Evolutionary conservation across 2,888 invertebrate species (phyloP), one percentile per base, ranked within the genome.

Genomic region (Lasioglossum pauxillum): DNA sequence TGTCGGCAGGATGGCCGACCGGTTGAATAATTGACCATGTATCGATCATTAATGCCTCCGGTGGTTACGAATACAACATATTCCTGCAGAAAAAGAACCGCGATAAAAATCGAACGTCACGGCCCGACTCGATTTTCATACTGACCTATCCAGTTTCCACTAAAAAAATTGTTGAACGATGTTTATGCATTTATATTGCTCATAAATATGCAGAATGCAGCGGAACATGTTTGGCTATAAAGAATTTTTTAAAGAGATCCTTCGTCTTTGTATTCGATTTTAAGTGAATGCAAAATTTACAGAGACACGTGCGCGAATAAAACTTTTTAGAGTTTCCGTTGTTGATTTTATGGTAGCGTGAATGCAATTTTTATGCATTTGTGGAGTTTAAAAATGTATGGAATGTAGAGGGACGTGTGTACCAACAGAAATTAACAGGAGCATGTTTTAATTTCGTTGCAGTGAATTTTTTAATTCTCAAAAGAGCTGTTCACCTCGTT

Each of bases 11-110:
- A 75, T 49, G n/a, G 60, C 23, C 10, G 46, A 12, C 5, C 23
- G 46, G 5, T 69, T 84, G 71, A 83, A 84, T 84, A 83, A 84
- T 84, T 77, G 46, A 84, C n/a, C 27, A 31, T 5, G 31, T 72
- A 75, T 57, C 73, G 78, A 79, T 69, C 74, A 53, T 67, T 53
- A 53, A 23, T 53, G 53, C 23, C 23, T 23, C 23, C 23, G 53
- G 53, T 10, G 23, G 8, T 53, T 53, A 10, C 23, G 10, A 53
- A 53, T 53, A 53, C 2, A 53, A 53, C 53, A 53, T 53, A 53
- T 53, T 53, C 53, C 53, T 10, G 53, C 23, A 10, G 49, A 8
- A 23, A 53, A 53, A 53, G 23, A 23, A 53, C 23, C 23, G 10
- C 2, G 10, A 53, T 10, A 23, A 53, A 53, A 53, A 10, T 10